These are phyloP conservation scores for Chrysoperla carnea DNA, from an alignment of 1,140 invertebrate species.

Conservation along the genomic window DNA sequence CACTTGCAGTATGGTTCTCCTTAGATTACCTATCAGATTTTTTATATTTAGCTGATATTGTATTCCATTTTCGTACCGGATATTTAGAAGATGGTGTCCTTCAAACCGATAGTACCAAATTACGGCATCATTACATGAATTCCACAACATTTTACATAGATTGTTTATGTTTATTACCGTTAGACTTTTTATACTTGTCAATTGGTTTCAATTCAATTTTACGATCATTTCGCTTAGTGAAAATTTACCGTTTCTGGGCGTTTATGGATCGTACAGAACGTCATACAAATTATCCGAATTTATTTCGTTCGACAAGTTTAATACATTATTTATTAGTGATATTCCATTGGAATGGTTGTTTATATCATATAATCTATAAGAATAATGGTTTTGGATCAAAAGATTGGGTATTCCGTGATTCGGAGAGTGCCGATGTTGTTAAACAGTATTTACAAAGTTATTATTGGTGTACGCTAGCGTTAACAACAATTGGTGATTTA, in stretches of 20 bases:
- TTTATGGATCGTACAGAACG: slow-evolving; percentile 96
- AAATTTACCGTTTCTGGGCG: slow-evolving; percentile 96
- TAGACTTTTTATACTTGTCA: slow-evolving; percentile 96
- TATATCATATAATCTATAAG: slow-evolving; percentile 91
- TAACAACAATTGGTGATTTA: slow-evolving; percentile 78
- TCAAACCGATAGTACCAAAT: slow-evolving; percentile 84
- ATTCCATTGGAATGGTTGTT: slow-evolving; percentile 98
- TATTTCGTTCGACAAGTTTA: slow-evolving; percentile 84
- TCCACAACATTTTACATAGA: slow-evolving; percentile 98
- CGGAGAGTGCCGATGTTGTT: slow-evolving; percentile 68
- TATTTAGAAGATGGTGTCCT: slow-evolving; percentile 92
- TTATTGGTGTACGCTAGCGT: slow-evolving; percentile 92
- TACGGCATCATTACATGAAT: slow-evolving; percentile 96
- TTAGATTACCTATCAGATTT: slow-evolving; percentile 94
- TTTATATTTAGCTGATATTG: slow-evolving; percentile 88
- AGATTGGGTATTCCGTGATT: slow-evolving; percentile 77
- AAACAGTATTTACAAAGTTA: slow-evolving; percentile 94
- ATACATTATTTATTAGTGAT: slow-evolving; percentile 95
- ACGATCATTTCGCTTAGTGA: slow-evolving; percentile 90
- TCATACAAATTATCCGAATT: slow-evolving; percentile 96
- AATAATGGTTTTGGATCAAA: slow-evolving; percentile 83
- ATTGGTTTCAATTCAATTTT: slow-evolving; percentile 96
- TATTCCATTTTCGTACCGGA: slow-evolving; percentile 93
- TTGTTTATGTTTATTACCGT: slow-evolving; percentile 88
- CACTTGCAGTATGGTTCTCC: slow-evolving; percentile 86